Conservation (phyloP, 2,797 vertebrate species). For the Diplodus sargus region DNA sequence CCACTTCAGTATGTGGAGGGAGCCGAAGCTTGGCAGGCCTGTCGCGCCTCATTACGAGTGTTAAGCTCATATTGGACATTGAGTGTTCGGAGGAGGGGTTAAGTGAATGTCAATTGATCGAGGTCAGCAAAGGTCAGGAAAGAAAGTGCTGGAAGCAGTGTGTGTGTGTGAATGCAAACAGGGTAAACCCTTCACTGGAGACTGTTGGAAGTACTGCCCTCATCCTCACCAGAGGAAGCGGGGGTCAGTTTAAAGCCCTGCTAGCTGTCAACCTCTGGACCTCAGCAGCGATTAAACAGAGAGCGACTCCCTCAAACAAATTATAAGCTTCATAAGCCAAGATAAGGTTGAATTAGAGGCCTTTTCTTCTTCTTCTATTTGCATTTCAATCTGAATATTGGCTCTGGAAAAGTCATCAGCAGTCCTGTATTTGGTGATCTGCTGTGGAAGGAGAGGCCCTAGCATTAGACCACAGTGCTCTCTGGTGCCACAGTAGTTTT, state of each 20-base stretch:
- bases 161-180: constrained; percentile 28
- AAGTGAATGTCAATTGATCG: not conserved
- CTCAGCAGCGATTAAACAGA: constrained; percentile 39
- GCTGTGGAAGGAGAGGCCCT: constrained; percentile 13
- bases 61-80: not conserved
- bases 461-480: constrained; percentile 12
- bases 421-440: constrained; percentile 21
- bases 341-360: constrained; percentile 45
- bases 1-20: not conserved
- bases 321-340: constrained; percentile 57
- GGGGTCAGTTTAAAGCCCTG: constrained; percentile 40
- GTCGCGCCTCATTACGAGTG: not conserved
- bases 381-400: constrained; percentile 35
- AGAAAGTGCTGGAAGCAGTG: constrained; percentile 27
- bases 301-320: constrained; percentile 47
- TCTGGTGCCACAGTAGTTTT: constrained; percentile 19
- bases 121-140: constrained; percentile 25
- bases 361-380: constrained; percentile 17
- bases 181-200: constrained; percentile 24
- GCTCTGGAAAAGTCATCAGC: constrained; percentile 52
- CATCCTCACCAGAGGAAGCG: constrained; percentile 16
- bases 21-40: not conserved
- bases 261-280: constrained; percentile 47
- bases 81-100: not conserved
- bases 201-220: constrained; percentile 18